Conservation (phyloP, 2,113 vertebrate species). For the Sapayoa aenigma region DNA sequence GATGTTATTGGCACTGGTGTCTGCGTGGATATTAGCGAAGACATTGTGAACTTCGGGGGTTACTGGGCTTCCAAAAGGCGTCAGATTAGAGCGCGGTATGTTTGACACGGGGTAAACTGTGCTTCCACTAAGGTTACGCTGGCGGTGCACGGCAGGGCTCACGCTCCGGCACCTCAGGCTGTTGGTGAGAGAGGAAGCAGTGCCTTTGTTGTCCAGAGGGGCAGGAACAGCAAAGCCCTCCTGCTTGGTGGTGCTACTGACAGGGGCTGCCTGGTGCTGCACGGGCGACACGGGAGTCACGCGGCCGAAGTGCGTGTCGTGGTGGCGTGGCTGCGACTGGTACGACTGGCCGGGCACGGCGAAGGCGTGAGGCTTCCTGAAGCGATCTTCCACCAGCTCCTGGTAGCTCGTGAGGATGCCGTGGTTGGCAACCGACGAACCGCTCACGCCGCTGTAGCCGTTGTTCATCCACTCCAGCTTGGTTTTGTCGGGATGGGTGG, state of each 20-base stretch:
- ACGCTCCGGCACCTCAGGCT: slow-evolving; percentile 93
- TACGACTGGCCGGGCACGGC: slow-evolving; percentile 93
- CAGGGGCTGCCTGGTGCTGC: slow-evolving; percentile 84
- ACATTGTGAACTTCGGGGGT: slow-evolving; percentile 86
- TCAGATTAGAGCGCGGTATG: slow-evolving; percentile 80
- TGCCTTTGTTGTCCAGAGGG: slow-evolving; percentile 89
- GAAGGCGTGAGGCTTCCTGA: slow-evolving; percentile 96
- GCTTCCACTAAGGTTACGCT: slow-evolving; percentile 88
- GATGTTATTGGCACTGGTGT: slow-evolving; percentile 83
- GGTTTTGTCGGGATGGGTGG: slow-evolving; percentile 96
- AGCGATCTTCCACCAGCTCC: slow-evolving; percentile 93
- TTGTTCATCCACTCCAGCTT: slow-evolving; percentile 98
- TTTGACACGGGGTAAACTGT: slow-evolving; percentile 78
- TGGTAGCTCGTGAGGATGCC: slow-evolving; percentile 92
- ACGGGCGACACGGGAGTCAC: slow-evolving; percentile 94
- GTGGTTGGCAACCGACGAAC: slow-evolving; percentile 76
- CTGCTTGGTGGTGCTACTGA: slow-evolving; percentile 84
- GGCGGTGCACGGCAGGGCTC: slow-evolving; percentile 92
- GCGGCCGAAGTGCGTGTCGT: slow-evolving; percentile 87
- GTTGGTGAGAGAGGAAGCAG: slow-evolving; percentile 70
- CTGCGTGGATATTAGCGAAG: slow-evolving; percentile 81
- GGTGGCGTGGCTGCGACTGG: slow-evolving; percentile 86
- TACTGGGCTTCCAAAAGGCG: slow-evolving; percentile 87
- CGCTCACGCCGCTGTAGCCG: slow-evolving; percentile 79
- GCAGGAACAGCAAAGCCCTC: slow-evolving; percentile 97